phyloP scores from a whole-genome alignment of 2,888 invertebrate species.

The Eupelmus urozonus region DNA sequence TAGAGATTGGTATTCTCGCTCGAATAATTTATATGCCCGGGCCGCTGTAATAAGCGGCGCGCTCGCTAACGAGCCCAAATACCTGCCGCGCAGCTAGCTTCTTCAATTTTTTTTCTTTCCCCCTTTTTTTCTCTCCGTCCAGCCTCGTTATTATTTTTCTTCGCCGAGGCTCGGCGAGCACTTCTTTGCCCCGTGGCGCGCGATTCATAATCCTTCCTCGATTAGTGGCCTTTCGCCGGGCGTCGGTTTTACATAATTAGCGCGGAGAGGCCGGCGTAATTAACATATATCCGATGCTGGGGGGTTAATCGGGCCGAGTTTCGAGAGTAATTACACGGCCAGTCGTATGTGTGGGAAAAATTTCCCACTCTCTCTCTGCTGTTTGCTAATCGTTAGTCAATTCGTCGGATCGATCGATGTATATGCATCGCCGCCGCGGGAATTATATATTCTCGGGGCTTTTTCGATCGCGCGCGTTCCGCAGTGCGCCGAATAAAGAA shows the following conservation, averaged over 20 bases:
- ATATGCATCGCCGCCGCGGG: not conserved
- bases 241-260: constrained; percentile 22
- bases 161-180: too few relatives aligned
- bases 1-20: constrained; percentile 53
- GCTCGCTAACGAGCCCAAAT: constrained; percentile 15
- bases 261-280: too few relatives aligned
- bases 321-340: constrained; percentile 45
- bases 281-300: too few relatives aligned
- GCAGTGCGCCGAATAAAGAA: constrained; percentile 1
- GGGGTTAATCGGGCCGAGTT: constrained; percentile 31
- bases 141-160: too few relatives aligned
- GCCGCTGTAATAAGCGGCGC: constrained; percentile 37
- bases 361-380: constrained; percentile 19
- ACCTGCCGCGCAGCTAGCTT: not conserved
- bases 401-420: constrained; percentile 29
- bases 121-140: not conserved
- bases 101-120: not conserved
- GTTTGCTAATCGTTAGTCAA: constrained; percentile 50
- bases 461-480: not conserved
- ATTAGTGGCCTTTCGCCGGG: constrained; percentile 6
- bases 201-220: constrained; percentile 25
- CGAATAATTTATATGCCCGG: constrained; percentile 43
- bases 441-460: not conserved
- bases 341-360: constrained; percentile 28
- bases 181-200: too few relatives aligned